Evolutionary conservation across 2,888 invertebrate genomes (phyloP), one percentile per base, ranked within the genome.

Genomic region (Agelastica alni): DNA sequence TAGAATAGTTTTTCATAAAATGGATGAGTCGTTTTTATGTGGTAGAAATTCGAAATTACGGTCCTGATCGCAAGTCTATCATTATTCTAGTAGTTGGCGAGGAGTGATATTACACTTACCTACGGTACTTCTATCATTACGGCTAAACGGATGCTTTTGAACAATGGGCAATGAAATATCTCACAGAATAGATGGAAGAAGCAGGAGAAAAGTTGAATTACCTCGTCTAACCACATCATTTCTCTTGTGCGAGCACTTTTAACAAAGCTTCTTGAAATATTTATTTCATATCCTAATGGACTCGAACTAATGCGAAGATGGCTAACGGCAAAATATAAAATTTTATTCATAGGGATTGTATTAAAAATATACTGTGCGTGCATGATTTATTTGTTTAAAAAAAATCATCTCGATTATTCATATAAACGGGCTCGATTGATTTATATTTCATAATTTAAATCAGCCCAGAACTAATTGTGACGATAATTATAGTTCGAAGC

Each of bases 121-220:
- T 63, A 60, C 63, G 63, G 63, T 62, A 63, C 56, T 63, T 58
- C 43, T 60, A 59, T 56, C 59, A 60, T 59, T 64, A 64, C 64
- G 62, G 58, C 56, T 56, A 62, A 64, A 64, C 62, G 64, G 60
- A 64, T 62, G 59, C 62, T 54, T 55, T 9, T 18, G 45, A 47
- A 58, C 57, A 58, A 58, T 58, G 57, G 53, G 42, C 51, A 53
- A 49, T 46, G 32, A 58, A 44, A 54, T 54, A 36, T 52, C 52
- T 52, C 52, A 52, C 55, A 13, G 49, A 59, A 39, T 39, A 39
- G 37, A 39, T 17, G 12, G 20, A 39, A 22, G 37, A 39, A n/a
- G n/a, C n/a, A 39, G 20, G 37, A 39, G n/a, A 18, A 20, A 54
- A 48, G 45, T 48, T 57, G 55, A 55, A 57, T 61, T 56, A 51